phyloP scores from a whole-genome alignment of 2,797 vertebrate genomes.

The Periparus ater region DNA sequence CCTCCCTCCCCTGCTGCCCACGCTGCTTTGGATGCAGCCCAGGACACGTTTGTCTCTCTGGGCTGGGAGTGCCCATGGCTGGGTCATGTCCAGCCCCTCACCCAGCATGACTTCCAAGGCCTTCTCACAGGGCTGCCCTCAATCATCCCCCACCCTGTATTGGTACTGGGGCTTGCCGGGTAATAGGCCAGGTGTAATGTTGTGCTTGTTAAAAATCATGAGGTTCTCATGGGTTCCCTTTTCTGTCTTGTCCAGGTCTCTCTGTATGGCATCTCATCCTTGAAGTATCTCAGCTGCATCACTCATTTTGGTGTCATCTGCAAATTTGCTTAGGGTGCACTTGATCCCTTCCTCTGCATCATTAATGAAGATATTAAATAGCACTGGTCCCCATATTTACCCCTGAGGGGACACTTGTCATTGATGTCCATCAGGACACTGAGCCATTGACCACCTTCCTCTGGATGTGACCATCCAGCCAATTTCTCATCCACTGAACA shows the following conservation, averaged over 20 bases:
- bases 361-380: not conserved
- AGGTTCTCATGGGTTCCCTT: no score
- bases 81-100: not conserved
- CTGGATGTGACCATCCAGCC: not conserved
- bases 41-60: not conserved
- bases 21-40: not conserved
- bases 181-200: no score
- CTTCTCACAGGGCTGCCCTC: no score
- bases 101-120: not conserved
- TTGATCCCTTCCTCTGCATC: not conserved
- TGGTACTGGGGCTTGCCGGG: no score
- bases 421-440: not conserved
- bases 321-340: not conserved
- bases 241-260: no score
- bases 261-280: no score
- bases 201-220: no score
- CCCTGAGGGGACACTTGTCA: not conserved
- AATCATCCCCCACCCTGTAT: no score
- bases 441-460: not conserved
- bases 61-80: not conserved
- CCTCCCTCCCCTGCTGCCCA: not conserved
- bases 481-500: not conserved
- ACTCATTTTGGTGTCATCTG: not conserved
- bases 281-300: not conserved
- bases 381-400: not conserved